phyloP scores from a whole-genome alignment of 2,113 vertebrate species.

The Oreotrochilus melanogaster region DNA sequence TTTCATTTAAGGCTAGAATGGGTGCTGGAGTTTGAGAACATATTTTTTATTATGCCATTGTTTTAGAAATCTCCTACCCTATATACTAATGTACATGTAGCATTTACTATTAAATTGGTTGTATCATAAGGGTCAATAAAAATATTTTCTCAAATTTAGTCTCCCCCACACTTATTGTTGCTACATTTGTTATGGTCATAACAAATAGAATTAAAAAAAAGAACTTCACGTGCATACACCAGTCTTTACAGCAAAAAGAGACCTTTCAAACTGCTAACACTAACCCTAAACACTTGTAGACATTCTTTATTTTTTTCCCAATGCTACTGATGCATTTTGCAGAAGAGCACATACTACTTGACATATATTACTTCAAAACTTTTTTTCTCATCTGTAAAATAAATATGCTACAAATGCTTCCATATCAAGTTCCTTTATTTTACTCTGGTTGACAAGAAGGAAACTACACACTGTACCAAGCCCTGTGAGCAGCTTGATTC shows the following conservation, averaged over 20 bases:
- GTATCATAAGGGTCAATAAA: not conserved
- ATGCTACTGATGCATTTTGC: not conserved
- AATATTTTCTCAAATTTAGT: not conserved
- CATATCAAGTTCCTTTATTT: not conserved
- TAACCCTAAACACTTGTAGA: not conserved
- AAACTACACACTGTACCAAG: not conserved
- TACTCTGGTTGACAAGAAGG: not conserved
- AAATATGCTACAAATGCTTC: not conserved
- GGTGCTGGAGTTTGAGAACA: not conserved
- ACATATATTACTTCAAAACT: not conserved
- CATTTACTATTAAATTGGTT: not conserved
- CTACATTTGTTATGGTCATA: not conserved
- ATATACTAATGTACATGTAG: not conserved
- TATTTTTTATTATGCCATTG: not conserved
- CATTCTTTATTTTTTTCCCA: not conserved
- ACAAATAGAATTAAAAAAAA: not conserved
- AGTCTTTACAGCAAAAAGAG: not conserved
- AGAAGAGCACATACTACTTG: not conserved
- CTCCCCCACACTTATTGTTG: rapidly evolving
- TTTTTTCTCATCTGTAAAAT: not conserved
- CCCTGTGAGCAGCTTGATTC: not conserved
- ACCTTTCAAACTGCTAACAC: not conserved
- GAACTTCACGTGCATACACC: not conserved
- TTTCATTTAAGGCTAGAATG: not conserved
- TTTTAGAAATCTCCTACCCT: not conserved